Base-by-base conservation (phyloP, 2,797 vertebrate species). In the Parauchenoglanis punctatus region DNA sequence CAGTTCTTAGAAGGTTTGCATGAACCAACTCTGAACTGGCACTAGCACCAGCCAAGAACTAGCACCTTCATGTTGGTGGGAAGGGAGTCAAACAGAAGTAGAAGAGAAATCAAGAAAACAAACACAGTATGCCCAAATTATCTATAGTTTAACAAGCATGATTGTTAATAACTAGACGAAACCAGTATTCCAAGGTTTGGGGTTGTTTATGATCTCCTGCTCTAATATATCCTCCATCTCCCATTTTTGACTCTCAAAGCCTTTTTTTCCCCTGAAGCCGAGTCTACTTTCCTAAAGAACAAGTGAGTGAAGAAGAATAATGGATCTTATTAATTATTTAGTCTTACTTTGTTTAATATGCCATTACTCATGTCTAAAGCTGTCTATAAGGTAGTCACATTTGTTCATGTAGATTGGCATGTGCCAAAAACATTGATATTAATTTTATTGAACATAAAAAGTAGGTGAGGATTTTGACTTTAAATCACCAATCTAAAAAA, bases 241-340 rank as follows among this genome's bases (percentile, higher is more conserved):
- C 10, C 67, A 7, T 75, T 1, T 54, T 75, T 52, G 5, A 10
- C 4, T 20, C 46, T 7, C 8, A 13, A 56, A 56, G 15, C 15
- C 52, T 35, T 58, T 78, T 78, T 56, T 49, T 49, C 10, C 10
- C 10, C 90, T 90, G 90, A 90, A 72, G 88, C 88, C 35, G 28
- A 58, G 23, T 86, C 81, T 85, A 77, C 65, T 91, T 90, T 87
- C 59, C 83, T 85, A 59, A 81, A 63, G n/a, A 83, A 65, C 11
- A 35, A 89, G 68, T 90, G 67, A 80, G 61, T 58, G 76, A 49
- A 82, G 46, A 89, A 91, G 15, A 83, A 90, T 91, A 73, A 90
- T 91, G 86, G 20, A 44, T 73, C 54, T 63, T 75, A 59, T 86
- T 40, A 56, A 85, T 86, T 85, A 89, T 87, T 61, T 49, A 81